Conservation (phyloP, 2,113 vertebrate genomes). For the Pituophis catenifer region DNA sequence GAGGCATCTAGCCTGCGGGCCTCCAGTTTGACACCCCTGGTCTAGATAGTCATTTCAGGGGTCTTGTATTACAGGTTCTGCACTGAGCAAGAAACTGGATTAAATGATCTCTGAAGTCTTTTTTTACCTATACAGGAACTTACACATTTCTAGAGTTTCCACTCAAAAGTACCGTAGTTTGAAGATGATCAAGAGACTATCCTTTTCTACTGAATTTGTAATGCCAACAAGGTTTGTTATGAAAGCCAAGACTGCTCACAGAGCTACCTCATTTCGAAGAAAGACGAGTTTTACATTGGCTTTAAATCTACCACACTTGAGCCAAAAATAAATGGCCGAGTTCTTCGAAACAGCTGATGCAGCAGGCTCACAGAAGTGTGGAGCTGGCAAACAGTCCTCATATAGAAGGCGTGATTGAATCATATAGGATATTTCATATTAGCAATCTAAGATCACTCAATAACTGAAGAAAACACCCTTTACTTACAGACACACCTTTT, state of each 20-base stretch:
- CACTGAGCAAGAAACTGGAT: neutral
- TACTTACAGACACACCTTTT: no score
- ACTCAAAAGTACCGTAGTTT: neutral
- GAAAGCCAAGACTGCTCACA: neutral
- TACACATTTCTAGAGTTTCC: neutral
- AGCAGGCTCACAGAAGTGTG: neutral
- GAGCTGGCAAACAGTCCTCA: neutral
- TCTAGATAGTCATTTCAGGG: neutral
- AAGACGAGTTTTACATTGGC: neutral
- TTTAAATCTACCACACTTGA: neutral
- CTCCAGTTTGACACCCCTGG: no score
- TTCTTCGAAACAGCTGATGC: neutral
- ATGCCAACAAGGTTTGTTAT: neutral
- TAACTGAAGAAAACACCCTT: neutral
- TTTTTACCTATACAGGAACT: neutral
- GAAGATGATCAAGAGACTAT: neutral
- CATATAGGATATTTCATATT: neutral
- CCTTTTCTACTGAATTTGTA: neutral
- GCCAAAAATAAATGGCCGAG: neutral
- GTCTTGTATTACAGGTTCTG: neutral
- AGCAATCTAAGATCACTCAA: neutral
- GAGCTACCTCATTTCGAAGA: neutral
- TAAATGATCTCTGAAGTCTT: neutral
- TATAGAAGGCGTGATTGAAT: neutral
- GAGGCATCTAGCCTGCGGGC: no score